A percentile compares a stretch with the other conserved stretches of the same genome.
These are phyloP conservation scores for Climacteris rufus DNA, from an alignment of 2,113 vertebrate species.

Conservation along the genomic window DNA sequence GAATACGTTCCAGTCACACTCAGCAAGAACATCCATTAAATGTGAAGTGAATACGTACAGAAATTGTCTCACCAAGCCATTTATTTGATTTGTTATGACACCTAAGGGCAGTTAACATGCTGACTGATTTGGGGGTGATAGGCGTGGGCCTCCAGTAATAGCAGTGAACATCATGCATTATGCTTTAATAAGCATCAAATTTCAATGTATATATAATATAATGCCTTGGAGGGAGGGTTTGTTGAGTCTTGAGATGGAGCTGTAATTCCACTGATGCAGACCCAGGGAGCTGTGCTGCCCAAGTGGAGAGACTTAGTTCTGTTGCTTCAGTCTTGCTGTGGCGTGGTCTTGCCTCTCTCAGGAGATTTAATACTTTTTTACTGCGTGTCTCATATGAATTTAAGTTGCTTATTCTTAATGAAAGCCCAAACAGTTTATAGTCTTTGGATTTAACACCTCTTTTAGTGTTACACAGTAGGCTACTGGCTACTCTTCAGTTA, in stretches of 20 bases:
- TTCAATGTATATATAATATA: background rate
- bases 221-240: background rate
- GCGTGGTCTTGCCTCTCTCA: fast-evolving
- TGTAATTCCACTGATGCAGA: background rate
- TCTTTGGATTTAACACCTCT: background rate
- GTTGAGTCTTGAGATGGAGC: background rate
- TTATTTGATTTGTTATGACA: constrained; percentile 20
- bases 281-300: background rate
- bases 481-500: background rate
- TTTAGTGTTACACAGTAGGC: background rate
- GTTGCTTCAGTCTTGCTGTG: background rate
- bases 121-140: background rate
- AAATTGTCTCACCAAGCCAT: background rate
- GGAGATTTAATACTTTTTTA: background rate
- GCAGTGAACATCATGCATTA: background rate
- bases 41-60: background rate
- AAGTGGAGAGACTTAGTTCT: background rate
- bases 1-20: background rate
- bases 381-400: background rate
- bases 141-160: background rate
- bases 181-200: constrained; percentile 2
- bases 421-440: background rate
- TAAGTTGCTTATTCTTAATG: background rate
- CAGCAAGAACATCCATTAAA: background rate
- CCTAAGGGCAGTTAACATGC: background rate